Base-by-base conservation (phyloP, 2,113 vertebrate genomes). In the Illadopsis cleaveri region DNA sequence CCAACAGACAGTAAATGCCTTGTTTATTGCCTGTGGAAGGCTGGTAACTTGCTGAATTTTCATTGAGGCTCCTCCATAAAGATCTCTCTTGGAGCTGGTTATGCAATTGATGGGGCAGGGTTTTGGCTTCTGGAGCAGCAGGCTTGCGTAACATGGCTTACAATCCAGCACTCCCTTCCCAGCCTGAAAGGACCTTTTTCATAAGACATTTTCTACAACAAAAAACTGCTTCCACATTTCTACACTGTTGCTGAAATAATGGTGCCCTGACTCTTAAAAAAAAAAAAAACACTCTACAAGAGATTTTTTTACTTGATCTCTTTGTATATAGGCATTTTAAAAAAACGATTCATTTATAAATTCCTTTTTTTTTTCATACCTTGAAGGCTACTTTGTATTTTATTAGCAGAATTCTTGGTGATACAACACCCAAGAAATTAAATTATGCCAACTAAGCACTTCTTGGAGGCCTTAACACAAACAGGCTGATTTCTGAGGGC, bases 141-240 rank as follows among this genome's bases (percentile, higher is more conserved):
- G 76, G 82, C 95, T 98, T 98, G 97, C 96, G 96, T 98, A 98
- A 98, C 96, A 72, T 93, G 70, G 89, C 22, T 95, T 93, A 77
- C 94, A 97, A 98, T 98, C 97, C 96, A 96, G 76, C 73, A 51
- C 84, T 87, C 73, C 64, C 54, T 86, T 73, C 66, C 93, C 78
- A 78, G 90, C 73, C 88, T 95, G 76, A 93, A 96, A 97, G 57
- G 86, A 80, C 72, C 70, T 96, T 94, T 95, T 87, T 84, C 37
- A 82, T 83, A 78, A 92, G 42, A 37, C 89, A 30, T 94, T 95
- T 93, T 88, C 88, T 84, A n/a, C 58, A 69, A 92, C 27, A 48
- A 86, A 73, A 90, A 93, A 72, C 18, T 72, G 68, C 22, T 93
- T 91, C 91, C 90, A 94, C 70, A 86, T 82, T 91, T 73, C 92